A percentile compares a stretch with the other conserved stretches of the same genome.
phyloP scores from a whole-genome alignment of 2,888 invertebrate species.

The Zaprionus lineosus region DNA sequence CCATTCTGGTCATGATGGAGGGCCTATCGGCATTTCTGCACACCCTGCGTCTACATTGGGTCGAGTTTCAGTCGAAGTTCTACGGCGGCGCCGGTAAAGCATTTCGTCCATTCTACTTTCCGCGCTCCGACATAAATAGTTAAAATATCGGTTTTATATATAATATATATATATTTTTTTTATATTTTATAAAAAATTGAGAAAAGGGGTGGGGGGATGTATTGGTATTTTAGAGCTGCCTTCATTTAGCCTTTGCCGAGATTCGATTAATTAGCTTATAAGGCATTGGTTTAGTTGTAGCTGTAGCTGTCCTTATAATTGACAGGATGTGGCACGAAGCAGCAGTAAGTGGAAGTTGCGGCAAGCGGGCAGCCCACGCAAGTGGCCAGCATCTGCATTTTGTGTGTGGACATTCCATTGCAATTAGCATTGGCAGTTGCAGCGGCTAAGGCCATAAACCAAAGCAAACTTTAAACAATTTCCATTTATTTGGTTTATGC shows the following conservation, averaged over 20 bases:
- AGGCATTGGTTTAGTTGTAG: not conserved
- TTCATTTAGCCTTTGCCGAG: too few relatives aligned
- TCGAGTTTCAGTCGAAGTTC: slow-evolving; percentile 98
- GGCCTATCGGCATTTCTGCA: slow-evolving; percentile 99
- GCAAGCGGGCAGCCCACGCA: slow-evolving; percentile 46
- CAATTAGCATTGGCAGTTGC: slow-evolving; percentile 69
- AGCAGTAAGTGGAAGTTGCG: slow-evolving; percentile 6
- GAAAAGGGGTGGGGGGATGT: too few relatives aligned
- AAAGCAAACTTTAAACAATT: slow-evolving; percentile 78
- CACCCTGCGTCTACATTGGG: slow-evolving; percentile 98
- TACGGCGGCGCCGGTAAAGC: slow-evolving; percentile 90
- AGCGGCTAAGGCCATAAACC: slow-evolving; percentile 70
- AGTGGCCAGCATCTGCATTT: slow-evolving; percentile 52
- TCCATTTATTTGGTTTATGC: slow-evolving; percentile 78
- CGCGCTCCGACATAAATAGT: slow-evolving; percentile 73
- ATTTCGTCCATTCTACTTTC: slow-evolving; percentile 93
- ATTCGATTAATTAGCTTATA: too few relatives aligned
- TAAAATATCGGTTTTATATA: slow-evolving; percentile 23
- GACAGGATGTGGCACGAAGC: slow-evolving; percentile 14
- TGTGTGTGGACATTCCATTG: slow-evolving; percentile 63
- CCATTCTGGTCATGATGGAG: slow-evolving; percentile 99
- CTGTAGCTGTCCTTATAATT: slow-evolving; percentile 20
- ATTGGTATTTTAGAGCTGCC: too few relatives aligned
- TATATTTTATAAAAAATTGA: too few relatives aligned
- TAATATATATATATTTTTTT: too few relatives aligned